A percentile compares a stretch with the other conserved stretches of the same genome.
phyloP scores from a whole-genome alignment of 1,140 invertebrate genomes.

The Argopecten irradians region DNA sequence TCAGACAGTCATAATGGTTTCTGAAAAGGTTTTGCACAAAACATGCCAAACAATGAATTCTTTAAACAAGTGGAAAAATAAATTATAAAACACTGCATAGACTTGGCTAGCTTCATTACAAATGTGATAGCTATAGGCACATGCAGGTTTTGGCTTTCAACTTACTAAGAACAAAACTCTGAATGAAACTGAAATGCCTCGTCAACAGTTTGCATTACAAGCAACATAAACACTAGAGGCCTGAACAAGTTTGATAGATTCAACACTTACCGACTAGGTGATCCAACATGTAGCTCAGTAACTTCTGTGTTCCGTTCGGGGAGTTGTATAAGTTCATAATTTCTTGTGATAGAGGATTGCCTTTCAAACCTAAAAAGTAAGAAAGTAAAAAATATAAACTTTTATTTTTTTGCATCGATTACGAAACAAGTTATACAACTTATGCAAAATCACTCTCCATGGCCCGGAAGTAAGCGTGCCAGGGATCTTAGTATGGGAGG shows the following conservation, averaged over 20 bases:
- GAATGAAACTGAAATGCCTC: background rate
- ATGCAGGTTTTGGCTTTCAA: background rate
- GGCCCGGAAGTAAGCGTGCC: too few species aligned
- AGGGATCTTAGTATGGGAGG: too few species aligned
- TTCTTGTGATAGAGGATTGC: slow-evolving; percentile 96
- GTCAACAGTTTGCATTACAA: background rate
- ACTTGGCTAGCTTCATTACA: slow-evolving; percentile 3
- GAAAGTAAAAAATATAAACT: background rate
- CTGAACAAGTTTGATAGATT: background rate
- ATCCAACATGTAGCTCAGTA: slow-evolving; percentile 93
- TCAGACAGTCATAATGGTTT: background rate
- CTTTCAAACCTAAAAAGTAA: slow-evolving; percentile 85
- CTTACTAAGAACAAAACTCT: background rate
- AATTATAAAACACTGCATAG: background rate
- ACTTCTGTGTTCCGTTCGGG: slow-evolving; percentile 93
- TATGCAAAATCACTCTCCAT: too few species aligned
- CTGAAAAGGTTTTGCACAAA: background rate
- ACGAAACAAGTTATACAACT: too few species aligned
- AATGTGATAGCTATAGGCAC: slow-evolving; percentile 4
- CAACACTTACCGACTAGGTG: slow-evolving; percentile 90
- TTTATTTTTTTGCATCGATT: too few species aligned
- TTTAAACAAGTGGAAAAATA: background rate
- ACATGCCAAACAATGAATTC: background rate
- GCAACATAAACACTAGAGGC: background rate
- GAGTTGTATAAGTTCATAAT: slow-evolving; percentile 94